phyloP scores from a whole-genome alignment of 2,888 invertebrate genomes.

The Galerucella calmariensis region DNA sequence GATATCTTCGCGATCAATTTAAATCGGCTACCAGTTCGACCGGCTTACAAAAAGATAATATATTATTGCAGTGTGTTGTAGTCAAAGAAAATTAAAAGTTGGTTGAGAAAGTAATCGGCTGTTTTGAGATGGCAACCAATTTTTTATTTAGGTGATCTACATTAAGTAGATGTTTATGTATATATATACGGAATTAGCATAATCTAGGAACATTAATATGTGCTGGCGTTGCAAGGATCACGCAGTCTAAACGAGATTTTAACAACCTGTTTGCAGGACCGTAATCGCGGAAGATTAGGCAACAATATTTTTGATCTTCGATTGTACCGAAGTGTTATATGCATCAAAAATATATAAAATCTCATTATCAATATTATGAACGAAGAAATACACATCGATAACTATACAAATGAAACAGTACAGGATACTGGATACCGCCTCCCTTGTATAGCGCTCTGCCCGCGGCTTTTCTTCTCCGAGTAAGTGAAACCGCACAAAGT shows the following conservation, averaged over 20 bases:
- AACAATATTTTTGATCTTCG: not conserved
- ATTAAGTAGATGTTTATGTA: slow-evolving; percentile 64
- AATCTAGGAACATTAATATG: slow-evolving; percentile 62
- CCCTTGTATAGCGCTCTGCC: too few relatives aligned
- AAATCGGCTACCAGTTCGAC: slow-evolving; percentile 5
- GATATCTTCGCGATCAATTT: slow-evolving; percentile 9
- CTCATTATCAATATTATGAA: too few relatives aligned
- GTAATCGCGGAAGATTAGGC: slow-evolving; percentile 33
- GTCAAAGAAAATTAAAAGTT: slow-evolving; percentile 43
- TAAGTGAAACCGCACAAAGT: too few relatives aligned
- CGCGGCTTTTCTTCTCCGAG: too few relatives aligned
- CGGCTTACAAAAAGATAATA: slow-evolving; percentile 5
- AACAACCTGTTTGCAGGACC: slow-evolving; percentile 53
- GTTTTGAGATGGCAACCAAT: slow-evolving; percentile 55
- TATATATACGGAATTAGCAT: slow-evolving; percentile 61
- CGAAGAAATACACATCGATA: too few relatives aligned
- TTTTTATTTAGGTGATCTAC: slow-evolving; percentile 58
- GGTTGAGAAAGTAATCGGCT: slow-evolving; percentile 51
- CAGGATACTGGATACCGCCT: too few relatives aligned
- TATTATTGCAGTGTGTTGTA: not conserved
- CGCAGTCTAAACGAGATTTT: slow-evolving; percentile 56
- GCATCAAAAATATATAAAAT: too few relatives aligned
- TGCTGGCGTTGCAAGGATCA: slow-evolving; percentile 51
- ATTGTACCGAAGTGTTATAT: not conserved
- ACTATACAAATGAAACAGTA: too few relatives aligned